Conservation (phyloP, 2,113 vertebrate species). For the Corythoichthys haematopterus region DNA sequence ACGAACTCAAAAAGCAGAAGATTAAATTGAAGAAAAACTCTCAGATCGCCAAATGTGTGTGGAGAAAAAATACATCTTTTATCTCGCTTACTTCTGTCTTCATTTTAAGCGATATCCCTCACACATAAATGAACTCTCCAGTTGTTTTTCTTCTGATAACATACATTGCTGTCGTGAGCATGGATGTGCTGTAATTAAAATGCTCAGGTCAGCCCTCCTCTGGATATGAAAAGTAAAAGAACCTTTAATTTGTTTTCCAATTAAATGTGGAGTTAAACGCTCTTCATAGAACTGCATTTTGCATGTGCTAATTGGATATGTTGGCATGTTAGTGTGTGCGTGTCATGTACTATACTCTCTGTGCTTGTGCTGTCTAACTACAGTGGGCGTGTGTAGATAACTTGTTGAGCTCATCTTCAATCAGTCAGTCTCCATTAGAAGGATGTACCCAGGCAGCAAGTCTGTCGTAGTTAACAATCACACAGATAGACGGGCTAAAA, state of each 20-base stretch:
- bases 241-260: conserved; percentile 64
- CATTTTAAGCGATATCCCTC: conserved; percentile 33
- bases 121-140: conserved; percentile 26
- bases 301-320: background rate
- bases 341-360: background rate
- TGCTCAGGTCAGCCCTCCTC: conserved; percentile 33
- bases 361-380: conserved; percentile 4
- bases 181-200: conserved; percentile 60
- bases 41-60: conserved; percentile 49
- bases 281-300: conserved; percentile 26
- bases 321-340: background rate
- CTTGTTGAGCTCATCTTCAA: conserved; percentile 43
- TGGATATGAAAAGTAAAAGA: conserved; percentile 45
- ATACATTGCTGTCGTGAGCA: conserved; percentile 9
- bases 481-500: conserved; percentile 47
- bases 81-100: conserved; percentile 33
- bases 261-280: conserved; percentile 54
- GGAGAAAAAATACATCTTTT: conserved; percentile 18
- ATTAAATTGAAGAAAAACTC: conserved; percentile 31
- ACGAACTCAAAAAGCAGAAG: conserved; percentile 13
- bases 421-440: conserved; percentile 60
- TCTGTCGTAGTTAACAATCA: conserved; percentile 54
- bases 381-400: conserved; percentile 32
- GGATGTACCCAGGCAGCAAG: conserved; percentile 25
- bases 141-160: conserved; percentile 12